These are phyloP conservation scores for Sinotaia quadrata DNA, from an alignment of 2,888 invertebrate species.

Conservation along the genomic window DNA sequence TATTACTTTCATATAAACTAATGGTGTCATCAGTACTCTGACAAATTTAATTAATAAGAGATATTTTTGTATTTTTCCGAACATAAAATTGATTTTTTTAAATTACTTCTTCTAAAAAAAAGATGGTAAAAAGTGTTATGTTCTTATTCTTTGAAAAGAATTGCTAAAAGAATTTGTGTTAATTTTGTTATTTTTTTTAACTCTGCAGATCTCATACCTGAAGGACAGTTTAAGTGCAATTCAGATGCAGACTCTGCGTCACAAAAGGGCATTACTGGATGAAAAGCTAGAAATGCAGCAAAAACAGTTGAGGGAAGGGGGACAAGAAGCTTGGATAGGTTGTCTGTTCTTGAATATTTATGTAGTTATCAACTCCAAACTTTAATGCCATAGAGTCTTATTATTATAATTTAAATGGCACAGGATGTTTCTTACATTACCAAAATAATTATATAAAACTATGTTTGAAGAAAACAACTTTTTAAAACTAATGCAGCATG, in stretches of 20 bases:
- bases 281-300: conserved; percentile 63
- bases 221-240: conserved; percentile 59
- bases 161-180: background rate
- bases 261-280: conserved; percentile 62
- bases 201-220: conserved; percentile 58
- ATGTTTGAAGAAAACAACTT: too few relatives aligned
- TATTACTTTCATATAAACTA: too few relatives aligned
- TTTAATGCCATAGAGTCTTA: too few relatives aligned
- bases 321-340: conserved; percentile 60
- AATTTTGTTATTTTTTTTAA: background rate
- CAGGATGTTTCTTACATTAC: too few relatives aligned
- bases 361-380: too few relatives aligned
- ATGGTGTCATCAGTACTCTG: too few relatives aligned
- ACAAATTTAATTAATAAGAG: too few relatives aligned
- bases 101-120: background rate
- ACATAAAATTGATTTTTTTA: background rate
- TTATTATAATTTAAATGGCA: too few relatives aligned
- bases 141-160: background rate
- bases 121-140: background rate
- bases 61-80: too few relatives aligned
- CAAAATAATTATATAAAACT: too few relatives aligned
- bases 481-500: too few relatives aligned
- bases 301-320: conserved; percentile 57
- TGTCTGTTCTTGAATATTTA: too few relatives aligned
- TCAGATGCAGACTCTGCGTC: conserved; percentile 57